Evolutionary conservation across 2,797 vertebrate species (phyloP), one percentile per base, ranked within the genome.

Genomic region (Schizopygopsis malacanthus): DNA sequence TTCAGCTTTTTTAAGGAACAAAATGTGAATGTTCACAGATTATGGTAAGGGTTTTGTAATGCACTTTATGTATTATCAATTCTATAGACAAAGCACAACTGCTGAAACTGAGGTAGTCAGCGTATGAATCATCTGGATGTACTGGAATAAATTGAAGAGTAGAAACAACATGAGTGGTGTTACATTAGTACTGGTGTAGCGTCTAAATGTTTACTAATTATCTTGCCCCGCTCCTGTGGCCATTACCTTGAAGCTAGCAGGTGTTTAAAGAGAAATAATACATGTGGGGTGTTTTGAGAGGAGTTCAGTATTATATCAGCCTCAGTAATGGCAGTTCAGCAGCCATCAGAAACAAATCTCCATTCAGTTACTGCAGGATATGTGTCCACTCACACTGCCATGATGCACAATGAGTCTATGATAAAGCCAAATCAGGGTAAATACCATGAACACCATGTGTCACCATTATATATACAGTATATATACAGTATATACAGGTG

Each of bases 161-260:
- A 28, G 22, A 43, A 69, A 82, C n/a, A 82, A 71, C 67, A 59
- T 43, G 20, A 71, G n/a, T 56, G 52, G 9, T 54, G 37, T 39
- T 71, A 71, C 50, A 82, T 39, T 16, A 25, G 50, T 81, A 20
- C 8, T 52, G 22, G 37, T 12, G 37, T 59, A 15, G 39, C 6
- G 13, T 71, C 67, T 56, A n/a, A 82, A 71, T 43, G 69, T 82
- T 59, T 72, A 72, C 69, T 82, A 16, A 82, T 82, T 45, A 82
- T 43, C 37, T 12, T 43, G 22, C 28, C 11, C 28, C 2, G 5
- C 22, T 70, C 50, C 67, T 59, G 50, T 72, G 81, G 52, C 59
- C 50, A 10, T 59, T 72, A 45, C 12, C 50, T 82, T 71, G 50
- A 82, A 70, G 69, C 54, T 56, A 72, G 50, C 69, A 22, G 50